Conservation (phyloP, 2,797 vertebrate species). For the Mareca penelope region DNA sequence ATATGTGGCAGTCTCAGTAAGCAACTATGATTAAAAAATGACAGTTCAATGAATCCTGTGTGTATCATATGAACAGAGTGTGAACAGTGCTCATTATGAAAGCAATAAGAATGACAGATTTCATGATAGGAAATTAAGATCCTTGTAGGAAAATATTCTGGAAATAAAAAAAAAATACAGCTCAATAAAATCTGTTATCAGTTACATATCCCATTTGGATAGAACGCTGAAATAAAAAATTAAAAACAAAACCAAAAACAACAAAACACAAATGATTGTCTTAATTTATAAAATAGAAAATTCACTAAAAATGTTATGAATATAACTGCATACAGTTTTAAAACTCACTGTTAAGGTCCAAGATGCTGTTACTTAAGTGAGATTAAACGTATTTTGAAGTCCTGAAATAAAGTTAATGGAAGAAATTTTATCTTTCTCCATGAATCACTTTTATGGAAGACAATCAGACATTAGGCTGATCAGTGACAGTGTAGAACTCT, state of each 20-base stretch:
- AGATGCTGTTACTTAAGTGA: neutral
- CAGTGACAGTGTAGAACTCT: neutral
- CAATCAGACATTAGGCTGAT: neutral
- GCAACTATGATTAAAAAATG: conserved; percentile 11
- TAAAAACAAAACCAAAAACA: neutral
- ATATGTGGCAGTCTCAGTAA: neutral
- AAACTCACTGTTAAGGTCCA: neutral
- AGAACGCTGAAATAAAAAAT: neutral
- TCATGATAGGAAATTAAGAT: conserved; percentile 21
- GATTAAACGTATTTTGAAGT: neutral
- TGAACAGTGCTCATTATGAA: neutral
- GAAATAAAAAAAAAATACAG: neutral
- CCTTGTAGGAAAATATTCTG: neutral
- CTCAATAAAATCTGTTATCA: neutral
- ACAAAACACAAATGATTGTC: neutral
- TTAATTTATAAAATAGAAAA: neutral
- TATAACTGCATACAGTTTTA: neutral
- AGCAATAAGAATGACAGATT: conserved; percentile 4
- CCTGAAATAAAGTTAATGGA: neutral
- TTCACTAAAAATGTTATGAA: neutral
- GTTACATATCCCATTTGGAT: neutral
- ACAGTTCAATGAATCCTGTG: neutral
- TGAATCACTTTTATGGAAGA: neutral
- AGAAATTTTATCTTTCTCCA: neutral
- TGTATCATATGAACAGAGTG: neutral